A percentile compares a stretch with the other conserved stretches of the same genome.
phyloP scores from a whole-genome alignment of 2,888 invertebrate species.

The Arenicola marina region DNA sequence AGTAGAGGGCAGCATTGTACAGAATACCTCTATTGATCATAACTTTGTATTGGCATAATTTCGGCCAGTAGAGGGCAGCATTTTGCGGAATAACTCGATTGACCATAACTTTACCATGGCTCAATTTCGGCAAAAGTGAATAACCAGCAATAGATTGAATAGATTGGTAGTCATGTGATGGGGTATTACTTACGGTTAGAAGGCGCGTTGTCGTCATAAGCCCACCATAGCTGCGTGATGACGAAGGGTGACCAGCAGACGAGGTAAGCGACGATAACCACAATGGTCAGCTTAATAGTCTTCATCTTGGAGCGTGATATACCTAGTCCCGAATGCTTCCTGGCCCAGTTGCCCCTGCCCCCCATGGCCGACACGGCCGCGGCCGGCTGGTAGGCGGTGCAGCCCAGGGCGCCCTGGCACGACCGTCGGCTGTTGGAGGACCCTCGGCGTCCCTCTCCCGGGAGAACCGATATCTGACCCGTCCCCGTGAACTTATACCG shows the following conservation, averaged over 20 bases:
- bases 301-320: constrained; percentile 63
- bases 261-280: constrained; percentile 68
- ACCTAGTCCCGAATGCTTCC: constrained; percentile 38
- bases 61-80: no score
- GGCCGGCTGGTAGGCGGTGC: neutral
- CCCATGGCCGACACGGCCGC: neutral
- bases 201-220: constrained; percentile 37
- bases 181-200: constrained; percentile 44
- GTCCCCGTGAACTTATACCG: constrained; percentile 31
- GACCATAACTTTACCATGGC: no score
- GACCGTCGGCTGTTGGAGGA: neutral
- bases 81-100: no score
- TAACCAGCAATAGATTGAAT: no score
- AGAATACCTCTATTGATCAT: no score
- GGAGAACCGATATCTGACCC: constrained; percentile 24
- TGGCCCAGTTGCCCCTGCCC: neutral
- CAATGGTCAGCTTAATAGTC: constrained; percentile 63
- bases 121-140: no score
- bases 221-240: constrained; percentile 68
- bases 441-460: neutral
- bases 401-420: neutral
- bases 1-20: no score
- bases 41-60: no score
- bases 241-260: constrained; percentile 73
- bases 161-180: no score